phyloP scores from a whole-genome alignment of 2,888 invertebrate genomes.

The Urechis unicinctus region DNA sequence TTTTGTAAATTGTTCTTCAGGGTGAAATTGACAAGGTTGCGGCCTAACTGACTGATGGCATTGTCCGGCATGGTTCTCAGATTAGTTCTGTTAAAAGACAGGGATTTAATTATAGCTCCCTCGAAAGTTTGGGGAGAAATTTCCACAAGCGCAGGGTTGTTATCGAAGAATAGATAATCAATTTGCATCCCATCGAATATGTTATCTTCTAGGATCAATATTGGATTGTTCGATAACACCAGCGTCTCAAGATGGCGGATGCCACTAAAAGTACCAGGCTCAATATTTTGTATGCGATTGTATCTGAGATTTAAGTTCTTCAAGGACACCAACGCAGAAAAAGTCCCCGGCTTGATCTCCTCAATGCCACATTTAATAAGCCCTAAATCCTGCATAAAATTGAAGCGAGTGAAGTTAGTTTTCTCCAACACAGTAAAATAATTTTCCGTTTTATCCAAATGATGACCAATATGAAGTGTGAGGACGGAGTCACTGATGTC shows the following conservation, averaged over 20 bases:
- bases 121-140: slow-evolving; percentile 15
- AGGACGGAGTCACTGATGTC: slow-evolving; percentile 12
- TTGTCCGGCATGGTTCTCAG: slow-evolving; percentile 5
- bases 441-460: slow-evolving; percentile 17
- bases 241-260: slow-evolving; percentile 16
- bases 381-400: slow-evolving; percentile 15
- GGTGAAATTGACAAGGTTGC: slow-evolving; percentile 14
- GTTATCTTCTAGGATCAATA: slow-evolving; percentile 13
- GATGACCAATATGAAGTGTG: slow-evolving; percentile 14
- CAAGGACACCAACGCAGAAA: slow-evolving; percentile 16
- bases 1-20: slow-evolving; percentile 18
- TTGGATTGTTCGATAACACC: slow-evolving; percentile 20
- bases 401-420: slow-evolving; percentile 17
- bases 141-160: slow-evolving; percentile 16
- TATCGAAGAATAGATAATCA: slow-evolving; percentile 15
- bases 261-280: slow-evolving; percentile 12
- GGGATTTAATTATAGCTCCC: slow-evolving; percentile 9
- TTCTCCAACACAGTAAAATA: slow-evolving; percentile 12
- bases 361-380: slow-evolving; percentile 22
- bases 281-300: slow-evolving; percentile 17
- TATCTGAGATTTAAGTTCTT: slow-evolving; percentile 17
- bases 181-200: slow-evolving; percentile 15
- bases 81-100: slow-evolving; percentile 15
- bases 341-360: slow-evolving; percentile 17
- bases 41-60: slow-evolving; percentile 8